These are phyloP conservation scores for Teleogryllus oceanicus DNA, from an alignment of 2,888 invertebrate genomes.

Conservation along the genomic window DNA sequence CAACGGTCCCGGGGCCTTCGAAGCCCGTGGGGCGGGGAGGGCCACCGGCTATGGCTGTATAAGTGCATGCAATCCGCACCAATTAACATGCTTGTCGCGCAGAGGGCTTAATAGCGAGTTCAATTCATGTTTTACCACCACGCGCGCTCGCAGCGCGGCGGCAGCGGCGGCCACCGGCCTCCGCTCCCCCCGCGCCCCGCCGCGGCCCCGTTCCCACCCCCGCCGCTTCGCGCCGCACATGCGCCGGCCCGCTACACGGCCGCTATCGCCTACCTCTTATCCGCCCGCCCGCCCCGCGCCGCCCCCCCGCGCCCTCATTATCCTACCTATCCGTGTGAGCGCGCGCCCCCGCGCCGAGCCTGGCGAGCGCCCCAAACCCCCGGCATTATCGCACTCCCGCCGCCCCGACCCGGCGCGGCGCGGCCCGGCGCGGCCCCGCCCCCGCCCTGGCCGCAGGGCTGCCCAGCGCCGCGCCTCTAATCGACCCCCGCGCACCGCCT, in stretches of 20 bases:
- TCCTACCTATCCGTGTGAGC: conserved; percentile 1
- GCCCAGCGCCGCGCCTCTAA: too few species aligned
- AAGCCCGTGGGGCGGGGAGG: not conserved
- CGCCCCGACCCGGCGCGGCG: not conserved
- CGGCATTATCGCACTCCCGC: not conserved
- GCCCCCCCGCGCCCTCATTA: conserved; percentile 20
- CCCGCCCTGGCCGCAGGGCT: too few species aligned
- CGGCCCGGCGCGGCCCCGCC: too few species aligned
- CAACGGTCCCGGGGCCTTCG: not conserved
- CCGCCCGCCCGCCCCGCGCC: conserved; percentile 1
- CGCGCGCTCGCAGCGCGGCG: conserved; percentile 12
- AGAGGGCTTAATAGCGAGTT: conserved; percentile 36
- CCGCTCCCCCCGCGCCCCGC: too few species aligned
- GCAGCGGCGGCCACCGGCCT: too few species aligned
- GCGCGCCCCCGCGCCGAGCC: not conserved
- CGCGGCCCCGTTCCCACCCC: not conserved
- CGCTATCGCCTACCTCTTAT: conserved; percentile 18
- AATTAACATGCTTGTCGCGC: conserved; percentile 36
- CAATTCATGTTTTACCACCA: conserved; percentile 36
- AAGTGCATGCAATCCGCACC: conserved; percentile 36
- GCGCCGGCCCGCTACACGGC: conserved; percentile 2
- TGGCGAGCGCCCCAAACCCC: not conserved
- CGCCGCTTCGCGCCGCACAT: not conserved
- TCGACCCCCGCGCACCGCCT: too few species aligned
- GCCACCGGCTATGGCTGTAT: conserved; percentile 28